A percentile compares a stretch with the other conserved stretches of the same genome.
Conservation (phyloP, 2,888 invertebrate species). For the Nomada hirtipes region DNA sequence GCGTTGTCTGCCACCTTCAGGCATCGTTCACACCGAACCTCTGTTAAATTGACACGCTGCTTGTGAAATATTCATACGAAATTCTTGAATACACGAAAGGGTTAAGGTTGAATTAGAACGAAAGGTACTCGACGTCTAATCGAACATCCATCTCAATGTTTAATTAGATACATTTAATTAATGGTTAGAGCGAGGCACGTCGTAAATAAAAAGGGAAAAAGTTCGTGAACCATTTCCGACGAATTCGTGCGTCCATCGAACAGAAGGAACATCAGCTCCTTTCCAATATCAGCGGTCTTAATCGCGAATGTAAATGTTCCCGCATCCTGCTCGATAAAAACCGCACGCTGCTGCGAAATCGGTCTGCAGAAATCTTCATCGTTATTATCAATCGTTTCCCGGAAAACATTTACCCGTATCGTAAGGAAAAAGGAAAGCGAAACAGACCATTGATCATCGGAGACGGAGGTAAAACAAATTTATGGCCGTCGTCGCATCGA, state of each 20-base stretch:
- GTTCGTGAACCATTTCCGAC: not conserved
- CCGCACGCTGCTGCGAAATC: slow-evolving; percentile 20
- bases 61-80: not conserved
- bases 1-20: slow-evolving; percentile 48
- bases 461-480: slow-evolving; percentile 43
- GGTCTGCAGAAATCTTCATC: slow-evolving; percentile 45
- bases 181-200: too few relatives aligned
- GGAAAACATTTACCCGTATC: slow-evolving; percentile 36
- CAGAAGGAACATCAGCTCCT: not conserved
- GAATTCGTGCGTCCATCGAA: not conserved
- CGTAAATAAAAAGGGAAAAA: too few relatives aligned
- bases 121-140: too few relatives aligned
- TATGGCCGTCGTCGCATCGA: slow-evolving; percentile 28
- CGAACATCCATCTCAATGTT: too few relatives aligned
- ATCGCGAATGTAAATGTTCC: slow-evolving; percentile 43
- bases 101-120: too few relatives aligned
- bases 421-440: not conserved
- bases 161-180: not conserved
- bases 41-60: not conserved
- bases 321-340: slow-evolving; percentile 29
- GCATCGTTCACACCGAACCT: slow-evolving; percentile 52
- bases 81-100: not conserved
- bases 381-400: slow-evolving; percentile 36
- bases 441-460: slow-evolving; percentile 19
- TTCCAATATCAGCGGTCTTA: slow-evolving; percentile 24